These are phyloP conservation scores for Uloborus diversus DNA, from an alignment of 1,140 invertebrate genomes.

Conservation along the genomic window DNA sequence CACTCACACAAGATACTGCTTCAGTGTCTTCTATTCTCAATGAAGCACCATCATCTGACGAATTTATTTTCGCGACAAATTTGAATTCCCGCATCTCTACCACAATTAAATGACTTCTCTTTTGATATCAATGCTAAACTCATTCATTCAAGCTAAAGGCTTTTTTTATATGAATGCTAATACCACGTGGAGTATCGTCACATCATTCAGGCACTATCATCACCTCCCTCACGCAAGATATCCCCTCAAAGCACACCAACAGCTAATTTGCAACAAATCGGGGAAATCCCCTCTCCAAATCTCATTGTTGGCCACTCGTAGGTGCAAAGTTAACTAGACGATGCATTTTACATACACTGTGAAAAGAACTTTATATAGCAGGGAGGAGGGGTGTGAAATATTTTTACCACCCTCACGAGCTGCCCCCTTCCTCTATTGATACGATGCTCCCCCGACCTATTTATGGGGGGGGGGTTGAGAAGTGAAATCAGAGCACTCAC, in stretches of 20 bases:
- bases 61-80: too few species aligned
- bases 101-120: too few species aligned
- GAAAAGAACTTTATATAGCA: not conserved
- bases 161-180: too few species aligned
- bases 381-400: not conserved
- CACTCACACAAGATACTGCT: too few species aligned
- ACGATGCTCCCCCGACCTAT: not conserved
- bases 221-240: too few species aligned
- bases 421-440: not conserved
- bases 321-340: not conserved
- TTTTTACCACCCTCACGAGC: not conserved
- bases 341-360: not conserved
- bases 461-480: not conserved
- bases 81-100: too few species aligned
- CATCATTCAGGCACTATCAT: too few species aligned
- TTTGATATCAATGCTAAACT: too few species aligned
- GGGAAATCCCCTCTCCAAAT: not conserved
- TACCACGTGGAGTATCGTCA: too few species aligned
- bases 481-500: slow-evolving; percentile 6
- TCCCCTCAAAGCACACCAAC: not conserved
- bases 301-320: not conserved
- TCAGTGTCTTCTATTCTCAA: too few species aligned
- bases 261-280: not conserved
- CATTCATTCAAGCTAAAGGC: too few species aligned
- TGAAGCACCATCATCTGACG: too few species aligned